These are phyloP conservation scores for Drosophila sp. DNA, from an alignment of 1,140 invertebrate species.

Conservation along the genomic window DNA sequence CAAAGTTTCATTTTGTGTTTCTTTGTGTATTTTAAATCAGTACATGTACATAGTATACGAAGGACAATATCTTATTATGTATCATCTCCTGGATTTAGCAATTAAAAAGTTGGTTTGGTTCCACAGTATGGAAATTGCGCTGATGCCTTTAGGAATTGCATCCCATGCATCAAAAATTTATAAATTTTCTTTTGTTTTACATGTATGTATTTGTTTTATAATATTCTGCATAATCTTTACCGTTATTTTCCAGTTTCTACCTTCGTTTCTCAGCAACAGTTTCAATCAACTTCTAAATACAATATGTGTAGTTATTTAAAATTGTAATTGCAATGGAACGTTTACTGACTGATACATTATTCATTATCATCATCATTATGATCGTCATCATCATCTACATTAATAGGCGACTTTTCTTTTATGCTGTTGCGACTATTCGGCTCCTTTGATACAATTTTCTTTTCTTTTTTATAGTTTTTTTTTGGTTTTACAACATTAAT, in stretches of 20 bases:
- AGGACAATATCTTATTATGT: constrained; percentile 74
- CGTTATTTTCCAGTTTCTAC: constrained; percentile 35
- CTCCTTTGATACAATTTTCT: constrained; percentile 43
- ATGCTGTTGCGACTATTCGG: constrained; percentile 62
- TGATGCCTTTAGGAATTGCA: constrained; percentile 14
- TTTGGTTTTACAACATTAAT: constrained; percentile 83
- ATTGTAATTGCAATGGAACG: constrained; percentile 76
- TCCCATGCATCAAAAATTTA: constrained; percentile 12
- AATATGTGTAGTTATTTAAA: constrained; percentile 58
- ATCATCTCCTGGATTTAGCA: constrained; percentile 69
- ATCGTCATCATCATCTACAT: constrained; percentile 34
- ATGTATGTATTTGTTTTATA: constrained; percentile 33
- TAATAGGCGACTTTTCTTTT: constrained; percentile 51
- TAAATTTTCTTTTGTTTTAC: constrained; percentile 4
- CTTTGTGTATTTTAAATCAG: constrained; percentile 68
- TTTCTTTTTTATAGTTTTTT: constrained; percentile 52
- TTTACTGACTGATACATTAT: constrained; percentile 44
- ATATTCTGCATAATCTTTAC: constrained; percentile 36
- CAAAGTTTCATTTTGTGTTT: constrained; percentile 60
- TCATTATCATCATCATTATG: constrained; percentile 17
- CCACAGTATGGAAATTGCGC: constrained; percentile 16
- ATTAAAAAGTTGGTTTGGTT: constrained; percentile 64
- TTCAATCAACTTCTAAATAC: constrained; percentile 74
- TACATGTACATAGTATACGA: constrained; percentile 82
- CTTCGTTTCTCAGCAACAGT: constrained; percentile 13